These are phyloP conservation scores for Ophioninae sp. DNA, from an alignment of 2,888 invertebrate genomes.

Conservation along the genomic window DNA sequence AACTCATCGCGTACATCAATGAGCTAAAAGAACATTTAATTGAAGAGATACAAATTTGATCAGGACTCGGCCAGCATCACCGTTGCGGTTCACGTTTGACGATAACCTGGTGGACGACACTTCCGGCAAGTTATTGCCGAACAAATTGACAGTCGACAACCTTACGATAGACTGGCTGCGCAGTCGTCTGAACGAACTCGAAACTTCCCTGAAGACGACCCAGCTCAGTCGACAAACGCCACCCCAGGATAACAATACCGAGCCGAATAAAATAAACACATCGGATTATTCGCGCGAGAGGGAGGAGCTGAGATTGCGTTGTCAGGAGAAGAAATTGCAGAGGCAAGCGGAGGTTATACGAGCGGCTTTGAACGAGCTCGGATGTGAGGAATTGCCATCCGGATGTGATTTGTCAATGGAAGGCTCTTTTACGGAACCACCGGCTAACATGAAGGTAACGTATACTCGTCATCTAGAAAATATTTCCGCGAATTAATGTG, in stretches of 20 bases:
- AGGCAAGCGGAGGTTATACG: slow-evolving; percentile 92
- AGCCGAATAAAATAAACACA: slow-evolving; percentile 74
- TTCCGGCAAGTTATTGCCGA: slow-evolving; percentile 92
- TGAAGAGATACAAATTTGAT: slow-evolving; percentile 21
- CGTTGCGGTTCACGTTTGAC: slow-evolving; percentile 92
- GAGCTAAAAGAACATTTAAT: not conserved
- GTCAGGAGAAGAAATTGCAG: slow-evolving; percentile 91
- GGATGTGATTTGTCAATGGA: slow-evolving; percentile 88
- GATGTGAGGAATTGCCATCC: slow-evolving; percentile 93
- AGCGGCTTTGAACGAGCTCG: slow-evolving; percentile 92
- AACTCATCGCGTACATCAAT: not conserved
- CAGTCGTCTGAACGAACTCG: slow-evolving; percentile 89
- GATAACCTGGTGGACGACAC: slow-evolving; percentile 94
- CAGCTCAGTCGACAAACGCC: slow-evolving; percentile 83
- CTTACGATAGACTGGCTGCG: slow-evolving; percentile 95
- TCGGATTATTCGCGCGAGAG: slow-evolving; percentile 79
- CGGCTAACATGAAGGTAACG: slow-evolving; percentile 75
- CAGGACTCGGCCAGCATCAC: slow-evolving; percentile 91
- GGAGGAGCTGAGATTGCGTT: slow-evolving; percentile 90
- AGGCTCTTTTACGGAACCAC: slow-evolving; percentile 77
- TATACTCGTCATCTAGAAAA: not conserved
- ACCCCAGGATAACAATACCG: slow-evolving; percentile 73
- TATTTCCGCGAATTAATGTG: not conserved
- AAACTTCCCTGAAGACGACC: slow-evolving; percentile 89
- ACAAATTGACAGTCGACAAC: slow-evolving; percentile 95